Percentiles rank a stretch among this genome's conserved stretches.
phyloP scores from a whole-genome alignment of 2,888 invertebrate species.

The Tuta absoluta region DNA sequence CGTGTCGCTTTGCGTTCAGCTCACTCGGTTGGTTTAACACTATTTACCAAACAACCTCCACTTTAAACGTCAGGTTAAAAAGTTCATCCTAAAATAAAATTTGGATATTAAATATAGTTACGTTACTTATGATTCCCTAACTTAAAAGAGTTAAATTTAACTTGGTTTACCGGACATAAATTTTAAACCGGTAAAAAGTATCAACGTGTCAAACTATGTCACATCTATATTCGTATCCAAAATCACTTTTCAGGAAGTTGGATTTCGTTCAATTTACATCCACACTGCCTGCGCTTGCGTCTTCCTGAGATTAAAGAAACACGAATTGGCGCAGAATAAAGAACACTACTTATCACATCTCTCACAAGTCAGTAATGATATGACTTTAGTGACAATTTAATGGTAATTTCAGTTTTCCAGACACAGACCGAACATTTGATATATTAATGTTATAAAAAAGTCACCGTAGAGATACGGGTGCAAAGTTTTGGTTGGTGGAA shows the following conservation, averaged over 20 bases:
- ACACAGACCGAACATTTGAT: background rate
- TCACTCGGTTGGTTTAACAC: slow-evolving; percentile 24
- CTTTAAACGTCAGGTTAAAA: slow-evolving; percentile 32
- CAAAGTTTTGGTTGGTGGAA: background rate
- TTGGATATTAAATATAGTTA: slow-evolving; percentile 14
- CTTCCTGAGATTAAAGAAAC: background rate
- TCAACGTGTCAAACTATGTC: background rate
- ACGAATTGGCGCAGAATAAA: background rate
- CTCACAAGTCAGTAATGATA: slow-evolving; percentile 6
- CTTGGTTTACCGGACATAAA: background rate
- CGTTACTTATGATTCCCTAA: slow-evolving; percentile 24
- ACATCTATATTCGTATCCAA: background rate
- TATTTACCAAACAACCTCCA: slow-evolving; percentile 35
- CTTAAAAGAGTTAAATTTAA: slow-evolving; percentile 19
- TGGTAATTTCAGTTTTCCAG: slow-evolving; percentile 10
- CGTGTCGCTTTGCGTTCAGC: background rate
- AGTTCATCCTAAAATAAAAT: slow-evolving; percentile 30
- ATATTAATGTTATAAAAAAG: slow-evolving; percentile 15
- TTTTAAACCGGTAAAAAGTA: background rate
- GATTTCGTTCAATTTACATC: background rate
- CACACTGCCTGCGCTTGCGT: background rate
- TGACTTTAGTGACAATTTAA: slow-evolving; percentile 20
- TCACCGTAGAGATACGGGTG: slow-evolving; percentile 10
- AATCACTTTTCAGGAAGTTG: slow-evolving; percentile 14
- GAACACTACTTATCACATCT: background rate